phyloP scores from a whole-genome alignment of 2,888 invertebrate genomes.

The Brachycybe producta region DNA sequence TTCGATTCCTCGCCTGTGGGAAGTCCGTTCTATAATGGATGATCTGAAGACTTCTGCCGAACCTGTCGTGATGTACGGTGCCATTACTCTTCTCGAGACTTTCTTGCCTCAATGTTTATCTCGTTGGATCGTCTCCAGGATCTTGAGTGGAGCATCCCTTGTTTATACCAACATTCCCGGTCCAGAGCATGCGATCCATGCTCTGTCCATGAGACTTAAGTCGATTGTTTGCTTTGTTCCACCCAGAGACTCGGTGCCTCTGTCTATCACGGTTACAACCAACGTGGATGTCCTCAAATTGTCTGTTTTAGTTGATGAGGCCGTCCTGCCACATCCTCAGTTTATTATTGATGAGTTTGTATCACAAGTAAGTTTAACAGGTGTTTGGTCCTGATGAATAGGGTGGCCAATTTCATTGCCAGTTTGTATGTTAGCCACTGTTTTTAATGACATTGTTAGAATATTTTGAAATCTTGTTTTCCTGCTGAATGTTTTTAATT shows the following conservation, averaged over 20 bases:
- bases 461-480: no score
- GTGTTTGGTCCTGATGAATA: neutral
- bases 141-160: constrained; percentile 27
- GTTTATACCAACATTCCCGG: constrained; percentile 40
- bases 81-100: constrained; percentile 36
- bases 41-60: constrained; percentile 40
- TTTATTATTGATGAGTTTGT: constrained; percentile 32
- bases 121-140: constrained; percentile 28
- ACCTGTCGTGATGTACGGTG: constrained; percentile 39
- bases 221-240: constrained; percentile 37
- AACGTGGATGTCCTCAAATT: constrained; percentile 41
- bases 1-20: constrained; percentile 46
- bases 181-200: constrained; percentile 35
- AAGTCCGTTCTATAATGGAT: constrained; percentile 39
- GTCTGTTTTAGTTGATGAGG: constrained; percentile 38
- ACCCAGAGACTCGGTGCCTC: constrained; percentile 36
- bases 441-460: neutral
- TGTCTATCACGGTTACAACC: constrained; percentile 41
- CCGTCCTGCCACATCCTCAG: constrained; percentile 33
- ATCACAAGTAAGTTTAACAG: constrained; percentile 28
- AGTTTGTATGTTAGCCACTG: neutral
- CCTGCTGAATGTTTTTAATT: no score
- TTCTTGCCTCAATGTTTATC: constrained; percentile 31
- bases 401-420: constrained; percentile 1
- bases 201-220: constrained; percentile 33